Base-by-base conservation (phyloP, 2,113 vertebrate genomes). In the Oreochromis spilurus region DNA sequence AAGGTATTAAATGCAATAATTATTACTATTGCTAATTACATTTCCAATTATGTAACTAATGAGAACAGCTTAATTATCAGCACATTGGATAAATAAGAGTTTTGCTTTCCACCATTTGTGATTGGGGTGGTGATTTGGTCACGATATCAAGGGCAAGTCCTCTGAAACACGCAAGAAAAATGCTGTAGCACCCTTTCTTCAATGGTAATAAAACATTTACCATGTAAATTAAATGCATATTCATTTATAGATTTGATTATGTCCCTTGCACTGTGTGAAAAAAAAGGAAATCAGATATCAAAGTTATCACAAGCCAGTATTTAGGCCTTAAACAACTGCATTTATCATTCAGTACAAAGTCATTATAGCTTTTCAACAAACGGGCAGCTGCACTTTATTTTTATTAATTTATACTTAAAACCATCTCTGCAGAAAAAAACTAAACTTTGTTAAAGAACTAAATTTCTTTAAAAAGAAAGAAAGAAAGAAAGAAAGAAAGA, bases 31-130 rank as follows among this genome's bases (percentile, higher is more conserved):
- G 94, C 95, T 96, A 96, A 96, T 96, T 97, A 96, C 94, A 95
- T 95, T 96, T 95, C 93, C 94, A 95, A 96, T 96, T 96, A 96
- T 96, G 95, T 95, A 94, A 94, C 95, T 96, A 97, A 97, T 96
- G 95, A 96, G 93, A 94, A 90, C 70, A 92, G 91, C 94, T 95
- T 96, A 94, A 96, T 96, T 94, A 95, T 93, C 88, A 92, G 90
- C 88, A 92, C 94, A 95, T 87, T 92, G 86, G 88, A 94, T 94
- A 94, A 94, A 96, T 95, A 94, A 89, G 82, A 93, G 87, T 89
- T 93, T 90, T 72, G 87, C 80, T 86, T 89, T 72, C 57, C 65
- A 79, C 67, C 72, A 52, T 91, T 93, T 85, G 84, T 89, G 92
- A 91, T 88, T 34, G 84, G 82, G 84, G 70, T 31, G 70, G 80